Conservation (phyloP, 2,888 invertebrate species). For the Drosophila picticornis region DNA sequence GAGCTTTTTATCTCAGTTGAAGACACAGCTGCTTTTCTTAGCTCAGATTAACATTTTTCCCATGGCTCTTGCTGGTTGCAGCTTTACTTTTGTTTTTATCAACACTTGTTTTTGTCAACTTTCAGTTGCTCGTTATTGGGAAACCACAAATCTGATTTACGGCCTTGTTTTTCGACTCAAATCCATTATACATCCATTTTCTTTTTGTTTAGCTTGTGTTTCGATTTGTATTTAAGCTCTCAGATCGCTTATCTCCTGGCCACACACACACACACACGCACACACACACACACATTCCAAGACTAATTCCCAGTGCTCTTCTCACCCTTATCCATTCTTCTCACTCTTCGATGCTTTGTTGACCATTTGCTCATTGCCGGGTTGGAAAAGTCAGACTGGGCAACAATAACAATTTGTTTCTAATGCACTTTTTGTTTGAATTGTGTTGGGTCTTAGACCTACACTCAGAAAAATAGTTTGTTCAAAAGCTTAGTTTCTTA, state of each 20-base stretch:
- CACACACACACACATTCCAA: slow-evolving; percentile 7
- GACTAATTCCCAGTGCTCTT: slow-evolving; percentile 23
- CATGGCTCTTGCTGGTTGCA: background rate
- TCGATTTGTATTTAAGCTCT: slow-evolving; percentile 27
- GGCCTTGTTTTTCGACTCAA: slow-evolving; percentile 1
- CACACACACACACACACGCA: background rate
- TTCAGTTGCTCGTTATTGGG: slow-evolving; percentile 3
- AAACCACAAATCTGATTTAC: slow-evolving; percentile 48
- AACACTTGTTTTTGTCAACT: background rate
- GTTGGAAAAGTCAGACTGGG: slow-evolving; percentile 40
- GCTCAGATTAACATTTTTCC: background rate
- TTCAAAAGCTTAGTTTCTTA: background rate
- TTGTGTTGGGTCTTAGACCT: slow-evolving; percentile 16
- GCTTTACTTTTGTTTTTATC: background rate
- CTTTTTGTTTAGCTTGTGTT: slow-evolving; percentile 4
- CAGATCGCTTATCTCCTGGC: slow-evolving; percentile 48
- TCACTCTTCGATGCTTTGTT: slow-evolving; percentile 5
- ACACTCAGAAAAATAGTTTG: background rate
- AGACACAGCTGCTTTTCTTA: background rate
- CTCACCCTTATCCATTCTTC: background rate
- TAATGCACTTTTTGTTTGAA: slow-evolving; percentile 70
- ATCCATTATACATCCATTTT: slow-evolving; percentile 1
- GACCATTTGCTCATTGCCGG: slow-evolving; percentile 44
- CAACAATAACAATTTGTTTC: slow-evolving; percentile 77
- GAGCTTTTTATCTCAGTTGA: background rate